phyloP scores from a whole-genome alignment of 2,888 invertebrate species.

The Incurvaria masculella region DNA sequence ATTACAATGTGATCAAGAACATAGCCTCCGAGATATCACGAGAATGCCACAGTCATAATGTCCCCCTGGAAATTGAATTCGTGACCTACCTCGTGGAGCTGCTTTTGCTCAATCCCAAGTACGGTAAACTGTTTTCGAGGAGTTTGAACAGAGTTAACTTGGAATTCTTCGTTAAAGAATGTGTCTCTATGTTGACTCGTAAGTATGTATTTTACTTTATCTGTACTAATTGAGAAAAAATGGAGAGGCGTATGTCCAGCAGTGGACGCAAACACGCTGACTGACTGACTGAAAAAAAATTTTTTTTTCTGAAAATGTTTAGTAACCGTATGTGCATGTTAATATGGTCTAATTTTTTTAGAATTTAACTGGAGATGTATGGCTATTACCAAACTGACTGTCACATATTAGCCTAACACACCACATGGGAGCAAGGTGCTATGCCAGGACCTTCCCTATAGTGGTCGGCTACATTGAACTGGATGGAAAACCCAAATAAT shows the following conservation, averaged over 20 bases:
- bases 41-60: conserved; percentile 41
- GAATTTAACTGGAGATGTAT: too few species aligned
- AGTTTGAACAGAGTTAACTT: conserved; percentile 46
- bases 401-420: too few species aligned
- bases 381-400: too few species aligned
- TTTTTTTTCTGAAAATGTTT: too few species aligned
- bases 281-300: too few species aligned
- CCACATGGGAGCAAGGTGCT: too few species aligned
- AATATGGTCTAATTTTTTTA: background rate
- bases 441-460: too few species aligned
- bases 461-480: too few species aligned
- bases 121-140: conserved; percentile 47
- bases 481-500: too few species aligned
- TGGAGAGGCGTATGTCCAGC: too few species aligned
- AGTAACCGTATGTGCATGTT: background rate
- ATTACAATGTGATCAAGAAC: conserved; percentile 52
- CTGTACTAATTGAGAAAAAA: background rate
- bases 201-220: conserved; percentile 24
- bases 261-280: too few species aligned
- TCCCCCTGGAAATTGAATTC: conserved; percentile 45
- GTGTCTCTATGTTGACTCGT: conserved; percentile 44
- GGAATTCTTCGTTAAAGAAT: conserved; percentile 51
- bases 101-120: conserved; percentile 53
- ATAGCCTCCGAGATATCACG: conserved; percentile 57
- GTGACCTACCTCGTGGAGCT: conserved; percentile 52